A percentile compares a stretch with the other conserved stretches of the same genome.
Conservation (phyloP, 2,113 vertebrate species). For the Garra rufa region DNA sequence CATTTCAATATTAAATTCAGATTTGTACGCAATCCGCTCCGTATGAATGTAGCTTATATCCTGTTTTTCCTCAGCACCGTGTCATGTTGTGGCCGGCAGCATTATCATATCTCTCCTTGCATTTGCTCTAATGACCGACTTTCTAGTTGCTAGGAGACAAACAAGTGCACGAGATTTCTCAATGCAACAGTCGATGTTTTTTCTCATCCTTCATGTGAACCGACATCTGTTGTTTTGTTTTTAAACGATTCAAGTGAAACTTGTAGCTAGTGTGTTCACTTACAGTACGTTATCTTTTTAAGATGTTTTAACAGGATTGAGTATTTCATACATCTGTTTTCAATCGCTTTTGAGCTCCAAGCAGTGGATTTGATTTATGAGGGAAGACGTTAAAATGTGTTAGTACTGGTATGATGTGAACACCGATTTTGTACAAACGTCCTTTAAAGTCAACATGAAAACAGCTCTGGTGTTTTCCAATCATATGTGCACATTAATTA, state of each 20-base stretch:
- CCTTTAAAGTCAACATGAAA: slow-evolving; percentile 13
- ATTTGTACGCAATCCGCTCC: background rate
- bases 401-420: background rate
- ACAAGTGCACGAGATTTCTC: slow-evolving; percentile 22
- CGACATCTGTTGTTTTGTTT: background rate
- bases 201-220: slow-evolving; percentile 8
- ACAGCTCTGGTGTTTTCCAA: background rate
- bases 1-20: background rate
- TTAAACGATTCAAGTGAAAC: background rate
- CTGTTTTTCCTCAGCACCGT: slow-evolving; percentile 40
- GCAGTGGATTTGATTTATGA: slow-evolving; percentile 9
- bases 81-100: slow-evolving; percentile 16
- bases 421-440: slow-evolving; percentile 13
- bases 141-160: slow-evolving; percentile 49
- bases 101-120: background rate
- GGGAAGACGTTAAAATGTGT: slow-evolving; percentile 45
- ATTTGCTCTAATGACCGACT: slow-evolving; percentile 7
- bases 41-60: slow-evolving; percentile 33
- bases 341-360: background rate
- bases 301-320: background rate
- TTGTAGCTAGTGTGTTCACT: background rate
- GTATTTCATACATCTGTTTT: background rate
- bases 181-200: background rate
- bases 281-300: background rate
- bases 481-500: background rate